Evolutionary conservation across 2,113 vertebrate species (phyloP), one percentile per base, ranked within the genome.

Genomic region (Bufo bufo): DNA sequence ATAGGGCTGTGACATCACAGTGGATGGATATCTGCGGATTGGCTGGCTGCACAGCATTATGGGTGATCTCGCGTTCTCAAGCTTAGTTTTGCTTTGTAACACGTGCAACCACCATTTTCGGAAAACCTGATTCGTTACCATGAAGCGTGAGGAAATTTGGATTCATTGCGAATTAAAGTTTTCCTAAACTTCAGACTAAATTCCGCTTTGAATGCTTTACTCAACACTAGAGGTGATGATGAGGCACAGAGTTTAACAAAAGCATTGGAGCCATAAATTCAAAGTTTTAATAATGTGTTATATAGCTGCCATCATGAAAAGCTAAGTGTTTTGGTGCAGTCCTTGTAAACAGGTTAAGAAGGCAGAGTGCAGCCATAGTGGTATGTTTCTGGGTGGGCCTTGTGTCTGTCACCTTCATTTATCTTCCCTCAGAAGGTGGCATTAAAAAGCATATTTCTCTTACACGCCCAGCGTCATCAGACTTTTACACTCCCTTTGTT

Each of bases 401-500:
- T 33, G 47, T 54, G n/a, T 43, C 82, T 84, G 63, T 84, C 82
- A 84, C 63, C 82, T 84, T 71, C 47, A 69, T 54, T 83, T 66
- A 84, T n/a, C 82, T 50, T 84, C 20, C 49, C 50, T 65, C 47
- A 84, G 82, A 69, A 84, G 63, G 20, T 52, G 23, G 47, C 23
- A 69, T 56, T 85, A 75, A 74, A 85, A 85, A 61, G 43, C 17
- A 59, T n/a, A 77, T 43, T n/a, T 13, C 43, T 20, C 11, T 33
- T 61, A 75, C 84, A 85, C 84, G 75, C 84, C 84, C 84, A 85
- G 54, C 20, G 33, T 77, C 50, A 19, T 75, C 43, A 61, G 17
- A n/a, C 14, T 61, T 49, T 13, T 61, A 85, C 33, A 49, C 54
- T 12, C 23, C 33, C 71, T 61, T 69, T 77, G 71, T 75, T 75